A percentile compares a stretch with the other conserved stretches of the same genome.
phyloP scores from a whole-genome alignment of 2,797 vertebrate species.

The Carapus acus region DNA sequence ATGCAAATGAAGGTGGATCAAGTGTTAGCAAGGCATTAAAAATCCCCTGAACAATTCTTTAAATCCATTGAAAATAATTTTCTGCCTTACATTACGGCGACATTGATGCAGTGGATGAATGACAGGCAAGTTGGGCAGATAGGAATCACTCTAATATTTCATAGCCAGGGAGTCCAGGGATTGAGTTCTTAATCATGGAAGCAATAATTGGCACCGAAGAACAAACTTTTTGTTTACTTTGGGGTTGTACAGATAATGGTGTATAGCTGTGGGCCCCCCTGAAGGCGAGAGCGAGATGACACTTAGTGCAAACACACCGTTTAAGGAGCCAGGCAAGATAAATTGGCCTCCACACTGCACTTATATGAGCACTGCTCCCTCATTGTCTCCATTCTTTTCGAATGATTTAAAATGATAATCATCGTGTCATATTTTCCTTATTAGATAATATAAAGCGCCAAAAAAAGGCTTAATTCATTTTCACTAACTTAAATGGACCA shows the following conservation, averaged over 20 bases:
- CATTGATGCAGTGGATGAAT: neutral
- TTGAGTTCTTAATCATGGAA: slow-evolving; percentile 8
- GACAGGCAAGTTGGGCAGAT: neutral
- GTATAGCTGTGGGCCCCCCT: slow-evolving; percentile 46
- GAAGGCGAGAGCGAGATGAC: slow-evolving; percentile 45
- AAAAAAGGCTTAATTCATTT: too few species aligned
- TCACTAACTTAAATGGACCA: too few species aligned
- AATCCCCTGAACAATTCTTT: too few species aligned
- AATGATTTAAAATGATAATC: too few species aligned
- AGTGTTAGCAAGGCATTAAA: too few species aligned
- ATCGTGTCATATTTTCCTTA: too few species aligned
- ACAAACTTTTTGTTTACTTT: slow-evolving; percentile 52
- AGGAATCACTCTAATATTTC: neutral
- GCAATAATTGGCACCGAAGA: slow-evolving; percentile 8
- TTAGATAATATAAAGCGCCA: too few species aligned
- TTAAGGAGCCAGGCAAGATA: slow-evolving; percentile 18
- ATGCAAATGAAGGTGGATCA: too few species aligned
- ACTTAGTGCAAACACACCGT: slow-evolving; percentile 27
- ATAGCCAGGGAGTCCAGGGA: neutral
- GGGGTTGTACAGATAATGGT: slow-evolving; percentile 31
- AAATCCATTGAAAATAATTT: too few species aligned
- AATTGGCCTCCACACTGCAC: slow-evolving; percentile 22
- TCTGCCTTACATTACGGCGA: too few species aligned
- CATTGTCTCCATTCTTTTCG: slow-evolving; percentile 18
- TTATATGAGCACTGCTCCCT: slow-evolving; percentile 4